These are phyloP conservation scores for Leptopilina syphax DNA, from an alignment of 2,888 invertebrate genomes.

Conservation along the genomic window DNA sequence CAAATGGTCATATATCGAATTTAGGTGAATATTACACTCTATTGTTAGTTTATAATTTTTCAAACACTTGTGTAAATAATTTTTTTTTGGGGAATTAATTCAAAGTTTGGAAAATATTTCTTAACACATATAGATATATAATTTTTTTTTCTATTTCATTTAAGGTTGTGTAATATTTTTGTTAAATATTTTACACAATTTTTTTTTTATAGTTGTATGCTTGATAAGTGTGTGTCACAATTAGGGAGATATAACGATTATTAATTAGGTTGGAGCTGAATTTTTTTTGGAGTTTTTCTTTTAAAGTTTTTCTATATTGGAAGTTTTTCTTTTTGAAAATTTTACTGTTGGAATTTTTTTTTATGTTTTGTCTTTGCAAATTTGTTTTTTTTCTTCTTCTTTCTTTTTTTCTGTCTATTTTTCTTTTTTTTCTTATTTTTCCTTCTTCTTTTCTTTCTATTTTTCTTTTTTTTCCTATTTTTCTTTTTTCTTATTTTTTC, in stretches of 20 bases:
- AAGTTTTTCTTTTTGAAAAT: too few species aligned
- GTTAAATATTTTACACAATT: background rate
- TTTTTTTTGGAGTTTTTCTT: too few species aligned
- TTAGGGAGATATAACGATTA: background rate
- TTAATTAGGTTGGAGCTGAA: background rate
- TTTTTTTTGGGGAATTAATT: background rate
- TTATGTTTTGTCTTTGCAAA: too few species aligned
- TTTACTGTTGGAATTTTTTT: too few species aligned
- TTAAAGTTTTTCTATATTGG: too few species aligned
- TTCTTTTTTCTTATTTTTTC: too few species aligned
- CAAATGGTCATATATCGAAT: background rate
- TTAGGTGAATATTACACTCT: background rate
- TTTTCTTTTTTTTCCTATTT: too few species aligned
- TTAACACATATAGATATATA: background rate
- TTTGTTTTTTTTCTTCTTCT: too few species aligned
- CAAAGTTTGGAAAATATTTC: background rate
- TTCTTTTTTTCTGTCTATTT: too few species aligned
- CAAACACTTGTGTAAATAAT: conserved; percentile 3
- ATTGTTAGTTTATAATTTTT: background rate
- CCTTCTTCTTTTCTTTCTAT: too few species aligned
- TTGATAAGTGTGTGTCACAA: background rate
- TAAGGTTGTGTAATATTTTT: background rate
- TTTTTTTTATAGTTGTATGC: background rate
- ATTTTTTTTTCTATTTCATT: background rate
- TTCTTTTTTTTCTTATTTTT: too few species aligned